Evolutionary conservation across 2,113 vertebrate species (phyloP), one percentile per base, ranked within the genome.

Genomic region (Nothoprocta pentlandii): DNA sequence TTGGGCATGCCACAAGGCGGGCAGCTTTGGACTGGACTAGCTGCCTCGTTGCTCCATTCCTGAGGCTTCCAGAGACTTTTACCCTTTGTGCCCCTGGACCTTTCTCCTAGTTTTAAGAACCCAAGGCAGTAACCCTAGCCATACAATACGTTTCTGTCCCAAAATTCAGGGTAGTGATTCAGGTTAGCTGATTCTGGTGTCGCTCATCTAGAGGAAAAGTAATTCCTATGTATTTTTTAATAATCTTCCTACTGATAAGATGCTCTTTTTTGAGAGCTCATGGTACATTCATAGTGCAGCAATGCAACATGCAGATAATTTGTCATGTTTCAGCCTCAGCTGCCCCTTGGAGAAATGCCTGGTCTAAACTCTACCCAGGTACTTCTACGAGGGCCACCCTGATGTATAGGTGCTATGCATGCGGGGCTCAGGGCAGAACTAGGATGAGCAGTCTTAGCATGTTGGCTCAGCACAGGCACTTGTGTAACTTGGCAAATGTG

Each of bases 281-380:
- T 3, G 4, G 30, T 12, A 21, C 1, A 0, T 28, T 44, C 21
- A 7, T n/a, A 34, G 25, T 0, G 4, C 6, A 2, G 10, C 1
- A 7, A 14, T 32, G 34, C 49, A 22, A 10, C 4, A 15, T 32
- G 8, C 32, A 32, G 30, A 26, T 32, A 28, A 32, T 17, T 7
- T 54, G 30, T n/a, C 8, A 14, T 10, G 36, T 22, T 66, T 64
- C 30, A 51, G 21, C 62, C 12, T 25, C 36, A 64, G 12, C 51
- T 20, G 12, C 32, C 10, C 28, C 28, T 5, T 42, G 39, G 56
- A 30, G 34, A 32, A 39, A 34, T 28, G 46, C 62, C 47, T 56
- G 13, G 54, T 56, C 51, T 39, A 66, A 42, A 79, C 17, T 66
- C 62, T 53, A 13, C 8, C 26, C 32, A 23, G 15, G 6, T 25